Conservation (phyloP, 2,113 vertebrate genomes). For the Shinisaurus crocodilurus region DNA sequence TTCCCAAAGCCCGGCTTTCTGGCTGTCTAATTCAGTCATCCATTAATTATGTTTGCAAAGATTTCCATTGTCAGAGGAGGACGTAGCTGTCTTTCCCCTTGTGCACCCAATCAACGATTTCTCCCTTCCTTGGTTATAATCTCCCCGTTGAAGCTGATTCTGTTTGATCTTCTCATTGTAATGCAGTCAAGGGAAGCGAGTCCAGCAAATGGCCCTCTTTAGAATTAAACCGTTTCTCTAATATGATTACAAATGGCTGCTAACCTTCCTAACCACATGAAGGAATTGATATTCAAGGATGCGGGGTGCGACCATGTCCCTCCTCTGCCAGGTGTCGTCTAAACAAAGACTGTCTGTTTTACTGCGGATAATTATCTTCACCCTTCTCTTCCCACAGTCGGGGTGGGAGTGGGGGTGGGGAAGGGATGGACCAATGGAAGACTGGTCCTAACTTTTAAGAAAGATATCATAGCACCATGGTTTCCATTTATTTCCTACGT, state of each 20-base stretch:
- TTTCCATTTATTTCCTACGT: too few relatives aligned
- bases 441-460: too few relatives aligned
- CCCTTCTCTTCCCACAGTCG: neutral
- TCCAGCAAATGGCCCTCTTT: slow-evolving; percentile 43
- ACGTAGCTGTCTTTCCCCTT: neutral
- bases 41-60: slow-evolving; percentile 55
- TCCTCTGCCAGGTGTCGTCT: slow-evolving; percentile 2
- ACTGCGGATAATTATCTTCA: slow-evolving; percentile 7
- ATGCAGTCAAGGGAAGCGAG: slow-evolving; percentile 36
- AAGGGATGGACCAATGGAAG: neutral
- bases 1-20: neutral
- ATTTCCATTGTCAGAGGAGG: slow-evolving; percentile 44
- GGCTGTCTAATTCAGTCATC: neutral
- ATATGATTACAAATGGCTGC: slow-evolving; percentile 48
- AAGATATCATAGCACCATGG: too few relatives aligned
- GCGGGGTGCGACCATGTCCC: neutral
- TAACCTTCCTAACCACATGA: slow-evolving; percentile 36
- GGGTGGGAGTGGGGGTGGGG: neutral
- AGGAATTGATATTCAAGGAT: slow-evolving; percentile 21
- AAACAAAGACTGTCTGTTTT: neutral
- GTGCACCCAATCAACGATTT: slow-evolving; percentile 14
- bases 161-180: slow-evolving; percentile 64
- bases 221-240: slow-evolving; percentile 51
- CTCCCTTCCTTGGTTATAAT: slow-evolving; percentile 40
- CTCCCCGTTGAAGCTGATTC: slow-evolving; percentile 49